A percentile compares a stretch with the other conserved stretches of the same genome.
phyloP scores from a whole-genome alignment of 2,113 vertebrate genomes.

The Chloropsis hardwickii region DNA sequence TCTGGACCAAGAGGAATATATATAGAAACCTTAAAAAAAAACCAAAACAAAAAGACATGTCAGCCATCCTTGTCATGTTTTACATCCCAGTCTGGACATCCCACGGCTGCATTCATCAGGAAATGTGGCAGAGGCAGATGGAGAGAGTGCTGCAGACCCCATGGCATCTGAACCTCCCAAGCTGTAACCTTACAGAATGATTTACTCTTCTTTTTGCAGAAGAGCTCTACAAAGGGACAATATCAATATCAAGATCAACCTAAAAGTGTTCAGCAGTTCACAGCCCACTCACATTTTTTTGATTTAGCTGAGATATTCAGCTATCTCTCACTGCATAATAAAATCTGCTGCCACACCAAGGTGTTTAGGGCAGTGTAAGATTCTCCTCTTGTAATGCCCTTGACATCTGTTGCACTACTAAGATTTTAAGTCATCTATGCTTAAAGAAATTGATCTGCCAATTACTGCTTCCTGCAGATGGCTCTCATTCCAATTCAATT shows the following conservation, averaged over 20 bases:
- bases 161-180: too few species aligned
- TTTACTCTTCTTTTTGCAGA: neutral
- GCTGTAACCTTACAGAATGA: neutral
- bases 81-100: neutral
- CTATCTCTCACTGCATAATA: neutral
- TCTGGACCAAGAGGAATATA: neutral
- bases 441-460: neutral
- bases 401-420: neutral
- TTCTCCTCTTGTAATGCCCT: neutral
- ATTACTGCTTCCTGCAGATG: neutral
- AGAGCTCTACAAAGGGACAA: neutral
- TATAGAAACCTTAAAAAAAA: neutral
- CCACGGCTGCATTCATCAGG: neutral
- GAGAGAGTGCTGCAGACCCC: neutral
- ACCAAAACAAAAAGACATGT: fast-evolving
- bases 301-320: neutral
- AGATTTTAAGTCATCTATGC: neutral
- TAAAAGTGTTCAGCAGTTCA: neutral
- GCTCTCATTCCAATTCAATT: constrained; percentile 8
- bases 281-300: neutral
- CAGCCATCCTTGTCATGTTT: neutral
- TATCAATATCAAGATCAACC: neutral
- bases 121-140: neutral
- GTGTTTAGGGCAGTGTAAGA: neutral
- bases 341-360: neutral